Percentiles rank a stretch among this genome's conserved stretches.
Conservation (phyloP, 2,888 invertebrate genomes). For the Noctua comes region DNA sequence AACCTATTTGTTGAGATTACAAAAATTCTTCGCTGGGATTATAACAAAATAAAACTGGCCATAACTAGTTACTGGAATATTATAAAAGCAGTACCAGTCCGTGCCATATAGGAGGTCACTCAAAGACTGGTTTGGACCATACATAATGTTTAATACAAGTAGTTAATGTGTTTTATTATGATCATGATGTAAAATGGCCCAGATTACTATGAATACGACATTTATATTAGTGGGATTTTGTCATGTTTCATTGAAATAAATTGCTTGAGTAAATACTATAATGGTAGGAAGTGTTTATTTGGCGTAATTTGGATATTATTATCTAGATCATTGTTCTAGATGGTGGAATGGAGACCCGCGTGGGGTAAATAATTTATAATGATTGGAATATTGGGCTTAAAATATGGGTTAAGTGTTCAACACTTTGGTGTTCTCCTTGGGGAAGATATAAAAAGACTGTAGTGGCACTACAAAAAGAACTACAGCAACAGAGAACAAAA, state of each 20-base stretch:
- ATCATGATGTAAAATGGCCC: conserved; percentile 45
- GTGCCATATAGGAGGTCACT: conserved; percentile 22
- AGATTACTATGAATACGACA: conserved; percentile 27
- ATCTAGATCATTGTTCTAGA: conserved; percentile 1
- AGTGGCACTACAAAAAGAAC: no score
- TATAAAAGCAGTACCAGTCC: conserved; percentile 32
- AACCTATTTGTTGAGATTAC: neutral
- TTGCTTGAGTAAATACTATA: conserved; percentile 19
- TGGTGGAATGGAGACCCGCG: neutral
- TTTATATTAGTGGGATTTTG: conserved; percentile 25
- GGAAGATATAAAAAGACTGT: neutral
- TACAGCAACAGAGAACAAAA: no score
- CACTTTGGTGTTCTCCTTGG: neutral
- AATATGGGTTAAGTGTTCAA: neutral
- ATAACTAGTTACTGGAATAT: conserved; percentile 38
- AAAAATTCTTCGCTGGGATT: conserved; percentile 9
- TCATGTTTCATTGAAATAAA: conserved; percentile 37
- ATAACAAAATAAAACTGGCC: conserved; percentile 26
- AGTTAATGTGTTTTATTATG: conserved; percentile 31
- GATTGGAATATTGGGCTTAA: neutral
- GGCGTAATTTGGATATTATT: conserved; percentile 4
- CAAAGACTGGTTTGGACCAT: conserved; percentile 51
- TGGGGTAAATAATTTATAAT: conserved; percentile 19
- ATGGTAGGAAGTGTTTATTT: conserved; percentile 34
- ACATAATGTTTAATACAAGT: conserved; percentile 33